phyloP scores from a whole-genome alignment of 2,113 vertebrate genomes.

The Coracopsis vasa region DNA sequence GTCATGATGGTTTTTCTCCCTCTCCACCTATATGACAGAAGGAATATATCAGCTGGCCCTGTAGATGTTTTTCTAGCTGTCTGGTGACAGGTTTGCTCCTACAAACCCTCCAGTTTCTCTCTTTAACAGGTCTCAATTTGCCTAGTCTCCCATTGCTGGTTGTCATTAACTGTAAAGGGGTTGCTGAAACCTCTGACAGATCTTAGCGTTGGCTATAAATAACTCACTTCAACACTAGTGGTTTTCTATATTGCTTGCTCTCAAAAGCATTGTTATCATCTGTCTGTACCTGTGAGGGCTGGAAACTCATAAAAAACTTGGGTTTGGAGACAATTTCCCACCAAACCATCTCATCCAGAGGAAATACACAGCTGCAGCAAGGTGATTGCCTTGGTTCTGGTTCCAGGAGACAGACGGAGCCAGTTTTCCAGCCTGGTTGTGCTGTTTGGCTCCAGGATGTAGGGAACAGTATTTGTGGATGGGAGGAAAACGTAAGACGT shows the following conservation, averaged over 20 bases:
- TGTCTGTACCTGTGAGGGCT: constrained; percentile 2
- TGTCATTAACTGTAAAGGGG: not conserved
- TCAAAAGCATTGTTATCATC: constrained; percentile 2
- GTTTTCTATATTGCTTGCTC: not conserved
- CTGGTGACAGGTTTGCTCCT: not conserved
- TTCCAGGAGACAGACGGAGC: not conserved
- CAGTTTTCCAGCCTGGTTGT: not conserved
- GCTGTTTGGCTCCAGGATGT: not conserved
- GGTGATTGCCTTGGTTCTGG: not conserved
- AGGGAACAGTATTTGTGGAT: not conserved
- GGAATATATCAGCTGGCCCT: not conserved
- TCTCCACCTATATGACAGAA: not conserved
- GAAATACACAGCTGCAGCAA: not conserved
- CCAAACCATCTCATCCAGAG: not conserved
- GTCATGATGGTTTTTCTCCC: not conserved
- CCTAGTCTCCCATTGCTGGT: not conserved
- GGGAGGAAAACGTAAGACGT: not conserved
- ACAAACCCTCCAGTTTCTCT: not conserved
- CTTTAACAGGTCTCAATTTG: not conserved
- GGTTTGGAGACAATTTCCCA: not conserved
- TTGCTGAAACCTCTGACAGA: constrained; percentile 11
- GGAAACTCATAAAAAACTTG: not conserved
- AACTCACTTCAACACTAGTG: not conserved
- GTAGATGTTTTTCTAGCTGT: not conserved
- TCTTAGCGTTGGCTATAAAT: not conserved